Conservation (phyloP, 2,888 invertebrate species). For the Leistus spinibarbis region DNA sequence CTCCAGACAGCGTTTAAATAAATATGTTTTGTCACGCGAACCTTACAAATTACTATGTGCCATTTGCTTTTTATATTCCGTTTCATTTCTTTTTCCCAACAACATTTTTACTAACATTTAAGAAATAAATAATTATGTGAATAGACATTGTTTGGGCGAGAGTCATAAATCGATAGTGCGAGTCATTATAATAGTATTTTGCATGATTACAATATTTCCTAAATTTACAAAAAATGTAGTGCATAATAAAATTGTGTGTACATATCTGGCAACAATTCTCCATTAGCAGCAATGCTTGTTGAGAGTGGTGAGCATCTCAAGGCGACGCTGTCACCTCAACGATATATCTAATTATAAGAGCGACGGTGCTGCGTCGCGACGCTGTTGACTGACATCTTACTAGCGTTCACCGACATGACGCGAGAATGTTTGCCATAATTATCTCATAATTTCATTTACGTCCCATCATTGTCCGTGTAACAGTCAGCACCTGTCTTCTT, state of each 20-base stretch:
- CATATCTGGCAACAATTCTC: constrained; percentile 29
- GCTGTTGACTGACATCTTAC: background rate
- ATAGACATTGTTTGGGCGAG: too few species aligned
- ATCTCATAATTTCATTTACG: constrained; percentile 36
- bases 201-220: too few species aligned
- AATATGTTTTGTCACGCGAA: constrained; percentile 21
- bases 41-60: background rate
- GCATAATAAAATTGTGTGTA: too few species aligned
- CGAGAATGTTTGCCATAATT: constrained; percentile 34
- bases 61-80: background rate
- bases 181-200: too few species aligned
- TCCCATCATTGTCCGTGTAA: constrained; percentile 18
- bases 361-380: background rate
- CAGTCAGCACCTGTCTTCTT: constrained; percentile 16
- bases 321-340: constrained; percentile 32
- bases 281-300: constrained; percentile 26
- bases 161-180: too few species aligned
- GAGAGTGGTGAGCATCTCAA: constrained; percentile 25
- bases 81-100: constrained; percentile 2
- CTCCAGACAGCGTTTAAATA: constrained; percentile 6
- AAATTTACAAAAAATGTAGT: too few species aligned
- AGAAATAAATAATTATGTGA: too few species aligned
- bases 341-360: constrained; percentile 38
- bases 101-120: background rate
- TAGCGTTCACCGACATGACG: background rate